A percentile compares a stretch with the other conserved stretches of the same genome.
Conservation (phyloP, 2,888 invertebrate genomes). For the Diarsia brunnea region DNA sequence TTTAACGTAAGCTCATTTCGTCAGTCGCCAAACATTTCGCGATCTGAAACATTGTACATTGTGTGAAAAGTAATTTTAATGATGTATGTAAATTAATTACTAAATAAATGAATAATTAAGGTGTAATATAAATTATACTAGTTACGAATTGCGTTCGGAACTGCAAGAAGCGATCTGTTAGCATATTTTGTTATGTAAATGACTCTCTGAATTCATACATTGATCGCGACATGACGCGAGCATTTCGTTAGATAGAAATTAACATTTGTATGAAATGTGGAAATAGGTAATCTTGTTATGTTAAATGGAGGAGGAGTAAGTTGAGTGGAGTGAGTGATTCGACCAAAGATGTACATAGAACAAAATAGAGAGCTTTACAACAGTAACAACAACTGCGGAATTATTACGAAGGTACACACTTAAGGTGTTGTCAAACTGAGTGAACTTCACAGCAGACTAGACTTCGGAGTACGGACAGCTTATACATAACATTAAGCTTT, state of each 20-base stretch:
- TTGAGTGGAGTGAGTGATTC: constrained; percentile 9
- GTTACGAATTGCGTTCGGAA: constrained; percentile 48
- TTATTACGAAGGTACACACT: neutral
- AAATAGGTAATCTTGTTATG: constrained; percentile 34
- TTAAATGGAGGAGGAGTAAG: constrained; percentile 6
- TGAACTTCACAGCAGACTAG: neutral
- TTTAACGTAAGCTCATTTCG: constrained; percentile 22
- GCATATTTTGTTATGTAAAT: constrained; percentile 52
- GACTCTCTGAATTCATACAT: constrained; percentile 39
- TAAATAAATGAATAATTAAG: constrained; percentile 29
- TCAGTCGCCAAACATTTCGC: neutral
- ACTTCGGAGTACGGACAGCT: neutral
- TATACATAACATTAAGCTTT: neutral
- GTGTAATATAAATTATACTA: constrained; percentile 47
- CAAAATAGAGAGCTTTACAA: neutral
- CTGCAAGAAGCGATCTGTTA: constrained; percentile 60
- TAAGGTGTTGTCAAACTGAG: neutral
- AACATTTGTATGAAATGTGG: constrained; percentile 51
- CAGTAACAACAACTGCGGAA: neutral
- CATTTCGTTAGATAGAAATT: constrained; percentile 48
- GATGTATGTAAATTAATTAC: constrained; percentile 36
- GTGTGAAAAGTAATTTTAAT: constrained; percentile 47
- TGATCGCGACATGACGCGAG: constrained; percentile 29
- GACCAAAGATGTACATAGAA: neutral
- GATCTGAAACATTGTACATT: constrained; percentile 43